These are phyloP conservation scores for Callaeas wilsoni DNA, from an alignment of 2,113 vertebrate species.

Conservation along the genomic window DNA sequence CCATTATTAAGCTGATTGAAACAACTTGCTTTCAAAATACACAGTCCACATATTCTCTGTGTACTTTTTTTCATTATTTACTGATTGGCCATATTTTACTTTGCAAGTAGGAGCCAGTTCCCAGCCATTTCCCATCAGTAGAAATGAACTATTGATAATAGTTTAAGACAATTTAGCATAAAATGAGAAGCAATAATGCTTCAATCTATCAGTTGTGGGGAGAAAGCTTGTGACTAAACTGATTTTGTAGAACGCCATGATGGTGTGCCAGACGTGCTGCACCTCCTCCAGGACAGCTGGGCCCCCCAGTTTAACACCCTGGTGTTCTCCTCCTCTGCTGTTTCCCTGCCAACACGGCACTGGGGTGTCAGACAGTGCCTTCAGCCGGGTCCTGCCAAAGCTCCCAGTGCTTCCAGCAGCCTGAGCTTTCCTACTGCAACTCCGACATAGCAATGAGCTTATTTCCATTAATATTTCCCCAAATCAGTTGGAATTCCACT, in stretches of 20 bases:
- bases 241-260: neutral
- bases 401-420: neutral
- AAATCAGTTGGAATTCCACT: neutral
- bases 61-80: neutral
- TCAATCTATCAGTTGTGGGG: neutral
- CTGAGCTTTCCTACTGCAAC: neutral
- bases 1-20: neutral
- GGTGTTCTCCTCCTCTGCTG: neutral
- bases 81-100: neutral
- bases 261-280: neutral
- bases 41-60: neutral
- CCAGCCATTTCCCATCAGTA: neutral
- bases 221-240: neutral
- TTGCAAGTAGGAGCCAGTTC: neutral
- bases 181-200: neutral
- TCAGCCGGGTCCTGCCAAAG: neutral
- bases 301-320: neutral
- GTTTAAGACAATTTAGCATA: neutral
- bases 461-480: neutral
- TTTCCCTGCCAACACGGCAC: neutral
- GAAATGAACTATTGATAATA: neutral
- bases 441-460: neutral
- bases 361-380: neutral
- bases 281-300: neutral
- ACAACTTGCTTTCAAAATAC: neutral